Evolutionary conservation across 1,140 invertebrate species (phyloP).

Genomic region (Platyura marginata): DNA sequence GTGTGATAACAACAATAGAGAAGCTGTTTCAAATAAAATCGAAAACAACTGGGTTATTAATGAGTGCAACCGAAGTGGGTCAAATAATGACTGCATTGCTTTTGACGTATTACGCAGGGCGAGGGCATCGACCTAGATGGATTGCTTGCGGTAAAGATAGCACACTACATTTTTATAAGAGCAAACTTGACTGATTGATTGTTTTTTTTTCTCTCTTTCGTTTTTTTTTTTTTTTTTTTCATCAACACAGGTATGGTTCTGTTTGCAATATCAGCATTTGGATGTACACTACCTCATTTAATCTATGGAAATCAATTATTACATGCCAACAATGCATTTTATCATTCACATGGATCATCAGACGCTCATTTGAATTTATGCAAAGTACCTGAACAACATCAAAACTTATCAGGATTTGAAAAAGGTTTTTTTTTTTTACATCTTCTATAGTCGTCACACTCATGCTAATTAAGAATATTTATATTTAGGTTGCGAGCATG

Average conservation of each 20-base stretch:
- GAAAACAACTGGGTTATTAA: conserved; percentile 80
- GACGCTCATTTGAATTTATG: too few species aligned
- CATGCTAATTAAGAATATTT: too few species aligned
- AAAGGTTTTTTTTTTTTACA: too few species aligned
- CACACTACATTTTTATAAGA: too few species aligned
- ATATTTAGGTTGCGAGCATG: conserved; percentile 31
- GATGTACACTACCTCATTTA: conserved; percentile 70
- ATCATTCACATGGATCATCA: too few species aligned
- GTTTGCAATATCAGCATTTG: conserved; percentile 70
- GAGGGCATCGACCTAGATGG: conserved; percentile 89
- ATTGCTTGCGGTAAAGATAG: conserved; percentile 52
- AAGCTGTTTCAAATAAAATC: conserved; percentile 92
- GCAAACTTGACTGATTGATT: too few species aligned
- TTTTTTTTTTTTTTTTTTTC: not conserved
- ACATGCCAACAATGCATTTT: conserved; percentile 1
- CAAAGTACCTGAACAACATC: too few species aligned
- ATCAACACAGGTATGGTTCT: conserved; percentile 48
- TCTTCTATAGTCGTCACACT: too few species aligned
- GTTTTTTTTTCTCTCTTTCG: not conserved
- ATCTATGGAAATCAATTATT: conserved; percentile 37
- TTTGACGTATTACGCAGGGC: conserved; percentile 82
- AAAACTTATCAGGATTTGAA: too few species aligned
- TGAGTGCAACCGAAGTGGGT: conserved; percentile 88
- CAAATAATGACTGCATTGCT: conserved; percentile 78
- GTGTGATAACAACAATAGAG: conserved; percentile 91